These are phyloP conservation scores for Halichoeres trimaculatus DNA, from an alignment of 2,113 vertebrate genomes.

Conservation along the genomic window DNA sequence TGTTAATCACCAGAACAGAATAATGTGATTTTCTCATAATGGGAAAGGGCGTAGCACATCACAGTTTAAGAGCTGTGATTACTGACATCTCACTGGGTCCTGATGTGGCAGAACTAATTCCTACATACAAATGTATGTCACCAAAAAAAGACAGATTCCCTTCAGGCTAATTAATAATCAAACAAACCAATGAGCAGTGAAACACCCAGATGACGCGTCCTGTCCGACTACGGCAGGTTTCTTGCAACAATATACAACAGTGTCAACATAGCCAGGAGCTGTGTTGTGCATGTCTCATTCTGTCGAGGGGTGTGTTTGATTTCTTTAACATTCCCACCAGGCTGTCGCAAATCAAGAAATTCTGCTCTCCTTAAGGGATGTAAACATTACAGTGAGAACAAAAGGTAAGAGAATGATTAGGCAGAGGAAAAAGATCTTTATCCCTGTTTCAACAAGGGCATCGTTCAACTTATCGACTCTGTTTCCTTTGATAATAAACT, in stretches of 20 bases:
- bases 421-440: conserved; percentile 26
- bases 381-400: conserved; percentile 40
- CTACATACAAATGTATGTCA: conserved; percentile 67
- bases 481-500: conserved; percentile 63
- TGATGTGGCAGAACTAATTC: conserved; percentile 78
- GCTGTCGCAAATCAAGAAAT: conserved; percentile 23
- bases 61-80: conserved; percentile 70
- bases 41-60: conserved; percentile 62
- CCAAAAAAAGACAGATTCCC: conserved; percentile 58
- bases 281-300: conserved; percentile 28
- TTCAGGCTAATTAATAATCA: conserved; percentile 75
- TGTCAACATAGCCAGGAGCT: conserved; percentile 29
- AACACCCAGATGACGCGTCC: conserved; percentile 49
- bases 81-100: conserved; percentile 68
- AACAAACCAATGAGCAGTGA: conserved; percentile 72
- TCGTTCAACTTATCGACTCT: conserved; percentile 41
- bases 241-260: conserved; percentile 23
- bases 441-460: conserved; percentile 38
- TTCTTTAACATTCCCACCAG: conserved; percentile 23
- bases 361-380: conserved; percentile 23
- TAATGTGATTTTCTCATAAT: conserved; percentile 70
- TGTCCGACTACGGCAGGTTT: conserved; percentile 6
- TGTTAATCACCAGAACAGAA: conserved; percentile 63
- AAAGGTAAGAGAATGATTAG: conserved; percentile 33
- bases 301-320: conserved; percentile 11